These are phyloP conservation scores for Lathronympha strigana DNA, from an alignment of 2,888 invertebrate species.

Conservation along the genomic window DNA sequence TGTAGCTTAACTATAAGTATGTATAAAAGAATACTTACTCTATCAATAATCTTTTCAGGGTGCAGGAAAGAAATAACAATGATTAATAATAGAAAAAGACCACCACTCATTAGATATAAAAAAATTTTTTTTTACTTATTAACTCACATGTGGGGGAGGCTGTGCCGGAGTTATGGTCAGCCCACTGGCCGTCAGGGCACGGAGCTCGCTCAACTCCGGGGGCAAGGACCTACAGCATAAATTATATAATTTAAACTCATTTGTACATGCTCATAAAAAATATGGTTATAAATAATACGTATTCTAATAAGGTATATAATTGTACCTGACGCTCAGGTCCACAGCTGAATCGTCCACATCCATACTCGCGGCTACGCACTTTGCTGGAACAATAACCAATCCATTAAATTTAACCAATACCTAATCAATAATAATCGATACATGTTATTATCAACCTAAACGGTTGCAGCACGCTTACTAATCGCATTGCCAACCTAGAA, in stretches of 20 bases:
- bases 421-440: conserved; percentile 44
- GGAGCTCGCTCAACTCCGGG: conserved; percentile 82
- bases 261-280: conserved; percentile 1
- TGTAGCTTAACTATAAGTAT: background rate
- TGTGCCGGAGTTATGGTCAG: conserved; percentile 86
- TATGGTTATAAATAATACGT: conserved; percentile 32
- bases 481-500: conserved; percentile 21
- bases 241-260: conserved; percentile 23
- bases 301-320: conserved; percentile 27
- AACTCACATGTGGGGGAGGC: conserved; percentile 81
- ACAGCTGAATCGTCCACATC: conserved; percentile 95
- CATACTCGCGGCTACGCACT: conserved; percentile 84
- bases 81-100: conserved; percentile 10
- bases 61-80: conserved; percentile 45
- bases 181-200: conserved; percentile 85
- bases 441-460: conserved; percentile 22
- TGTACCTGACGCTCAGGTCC: conserved; percentile 93
- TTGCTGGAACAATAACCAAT: conserved; percentile 58
- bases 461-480: conserved; percentile 6
- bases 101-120: background rate
- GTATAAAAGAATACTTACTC: conserved; percentile 56
- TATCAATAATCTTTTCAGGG: conserved; percentile 58
- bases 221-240: conserved; percentile 69
- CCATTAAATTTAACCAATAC: conserved; percentile 29
- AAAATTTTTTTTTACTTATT: conserved; percentile 27